Evolutionary conservation across 2,113 vertebrate species (phyloP).

Genomic region (Apistogramma diplotaenia): DNA sequence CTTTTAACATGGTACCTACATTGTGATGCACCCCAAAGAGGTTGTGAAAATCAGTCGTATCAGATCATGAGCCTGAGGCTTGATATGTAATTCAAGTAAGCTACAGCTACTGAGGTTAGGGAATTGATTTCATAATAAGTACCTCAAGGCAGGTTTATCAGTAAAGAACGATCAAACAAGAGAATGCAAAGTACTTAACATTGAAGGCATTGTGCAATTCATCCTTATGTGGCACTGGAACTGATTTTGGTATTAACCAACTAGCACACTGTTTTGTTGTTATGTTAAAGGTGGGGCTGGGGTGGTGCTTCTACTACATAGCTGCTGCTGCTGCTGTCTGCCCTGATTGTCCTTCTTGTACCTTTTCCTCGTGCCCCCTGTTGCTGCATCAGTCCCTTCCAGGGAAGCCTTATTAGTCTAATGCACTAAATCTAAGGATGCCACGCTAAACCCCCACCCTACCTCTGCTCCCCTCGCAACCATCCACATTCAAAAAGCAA

Average conservation of each 20-base stretch:
- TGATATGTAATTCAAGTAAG: neutral
- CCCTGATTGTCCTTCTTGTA: conserved; percentile 19
- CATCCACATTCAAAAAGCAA: neutral
- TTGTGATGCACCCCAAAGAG: neutral
- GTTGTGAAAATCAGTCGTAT: conserved; percentile 36
- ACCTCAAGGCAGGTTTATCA: neutral
- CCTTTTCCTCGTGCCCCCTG: conserved; percentile 44
- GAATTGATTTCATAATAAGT: conserved; percentile 6
- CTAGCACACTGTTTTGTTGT: neutral
- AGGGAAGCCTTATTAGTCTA: conserved; percentile 72
- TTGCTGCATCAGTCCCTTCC: conserved; percentile 72
- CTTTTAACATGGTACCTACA: neutral
- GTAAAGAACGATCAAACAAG: neutral
- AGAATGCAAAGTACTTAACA: neutral
- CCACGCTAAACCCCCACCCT: conserved; percentile 53
- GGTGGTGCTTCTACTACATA: conserved; percentile 18
- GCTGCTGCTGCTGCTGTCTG: conserved; percentile 48
- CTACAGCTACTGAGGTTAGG: conserved; percentile 8
- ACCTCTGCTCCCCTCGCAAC: conserved; percentile 20
- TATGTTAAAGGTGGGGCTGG: conserved; percentile 11
- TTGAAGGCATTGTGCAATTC: neutral
- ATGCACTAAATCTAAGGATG: conserved; percentile 72
- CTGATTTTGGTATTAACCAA: conserved; percentile 28
- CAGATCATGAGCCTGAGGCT: neutral
- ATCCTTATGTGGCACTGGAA: conserved; percentile 4